Evolutionary conservation across 2,888 invertebrate species (phyloP), one percentile per base, ranked within the genome.

Genomic region (Plebejus argus): DNA sequence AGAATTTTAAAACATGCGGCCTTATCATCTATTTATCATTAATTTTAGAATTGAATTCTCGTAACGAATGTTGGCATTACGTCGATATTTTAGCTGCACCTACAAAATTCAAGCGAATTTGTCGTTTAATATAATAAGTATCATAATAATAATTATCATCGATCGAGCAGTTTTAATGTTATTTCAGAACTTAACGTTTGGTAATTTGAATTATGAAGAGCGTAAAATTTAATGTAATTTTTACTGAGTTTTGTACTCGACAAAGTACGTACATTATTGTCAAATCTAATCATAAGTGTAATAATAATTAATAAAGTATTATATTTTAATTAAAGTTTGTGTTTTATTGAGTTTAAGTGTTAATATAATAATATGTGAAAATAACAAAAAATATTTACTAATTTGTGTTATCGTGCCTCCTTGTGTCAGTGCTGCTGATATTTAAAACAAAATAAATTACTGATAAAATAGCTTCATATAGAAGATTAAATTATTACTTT

Each of bases 181-280:
- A 66, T 28, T 58, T 3, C 23, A 23, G 23, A 66, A 66, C 61
- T 15, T 28, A 66, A 28, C 15, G 5, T 28, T 28, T 66, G 28
- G 28, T 18, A 66, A 33, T 18, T 70, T 70, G 70, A 70, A 39
- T 71, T 39, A 39, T 71, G 39, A n/a, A 71, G 71, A 71, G 71
- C 71, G 71, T 35, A 39, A 35, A 39, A 6, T 71, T 39, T 28
- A 6, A 66, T 33, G 66, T 66, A 53, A 33, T 66, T 61, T 61
- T 66, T 28, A 33, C 12, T 33, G 23, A 28, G 18, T 5, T 28
- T 66, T 66, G 33, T 66, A 66, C 28, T 66, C 6, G 15, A 20
- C 10, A 66, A 23, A 15, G 20, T 28, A 66, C 3, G 0, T 28
- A 28, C 2, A 61, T 61, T 61, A 28, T 66, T 66, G 66, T 28